Conservation (phyloP, 1,140 invertebrate species). For the Penaeus vannamei region DNA sequence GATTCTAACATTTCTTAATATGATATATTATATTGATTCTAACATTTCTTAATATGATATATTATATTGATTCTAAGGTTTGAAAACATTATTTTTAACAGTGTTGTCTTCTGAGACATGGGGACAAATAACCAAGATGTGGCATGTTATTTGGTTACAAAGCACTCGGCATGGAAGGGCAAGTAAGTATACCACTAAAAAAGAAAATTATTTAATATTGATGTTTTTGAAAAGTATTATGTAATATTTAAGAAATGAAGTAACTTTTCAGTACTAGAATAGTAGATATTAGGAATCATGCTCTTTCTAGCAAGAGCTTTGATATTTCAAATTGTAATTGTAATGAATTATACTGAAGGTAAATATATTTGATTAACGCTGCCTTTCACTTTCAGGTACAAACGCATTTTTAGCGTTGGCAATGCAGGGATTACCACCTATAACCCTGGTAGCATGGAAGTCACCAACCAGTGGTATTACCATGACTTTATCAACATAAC, state of each 20-base stretch:
- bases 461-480: conserved; percentile 96
- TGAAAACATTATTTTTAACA: background rate
- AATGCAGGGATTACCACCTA: conserved; percentile 97
- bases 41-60: no score
- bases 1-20: no score
- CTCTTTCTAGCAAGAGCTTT: background rate
- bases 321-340: background rate
- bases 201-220: background rate
- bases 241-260: background rate
- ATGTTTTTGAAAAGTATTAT: background rate
- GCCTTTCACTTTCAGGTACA: conserved; percentile 81
- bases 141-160: conserved; percentile 67
- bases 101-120: conserved; percentile 51
- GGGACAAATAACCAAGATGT: conserved; percentile 63
- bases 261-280: no score
- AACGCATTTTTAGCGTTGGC: conserved; percentile 97
- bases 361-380: background rate
- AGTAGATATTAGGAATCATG: no score
- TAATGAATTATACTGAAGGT: background rate
- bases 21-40: no score
- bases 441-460: conserved; percentile 92
- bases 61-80: background rate
- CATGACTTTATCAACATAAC: conserved; percentile 85
- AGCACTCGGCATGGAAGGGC: conserved; percentile 67
- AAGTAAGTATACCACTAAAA: conserved; percentile 49